A percentile compares a stretch with the other conserved stretches of the same genome.
These are phyloP conservation scores for Hirtodrosophila histrioides DNA, from an alignment of 2,888 invertebrate species.

Conservation along the genomic window DNA sequence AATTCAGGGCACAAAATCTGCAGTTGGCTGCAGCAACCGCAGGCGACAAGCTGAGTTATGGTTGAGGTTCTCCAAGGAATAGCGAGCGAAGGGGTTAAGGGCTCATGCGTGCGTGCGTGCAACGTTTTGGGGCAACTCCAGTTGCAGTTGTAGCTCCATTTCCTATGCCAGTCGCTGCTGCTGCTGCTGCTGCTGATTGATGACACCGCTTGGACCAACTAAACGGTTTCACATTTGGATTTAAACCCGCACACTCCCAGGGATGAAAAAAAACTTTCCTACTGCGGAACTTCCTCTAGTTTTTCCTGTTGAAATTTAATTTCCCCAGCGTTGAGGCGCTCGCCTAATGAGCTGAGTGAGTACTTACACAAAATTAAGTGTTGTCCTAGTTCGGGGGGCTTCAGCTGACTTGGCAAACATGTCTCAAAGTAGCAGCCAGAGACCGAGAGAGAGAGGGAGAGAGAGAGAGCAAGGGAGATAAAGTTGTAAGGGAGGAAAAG, in stretches of 20 bases:
- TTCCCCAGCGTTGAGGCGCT: constrained; percentile 36
- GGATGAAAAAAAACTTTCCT: constrained; percentile 3
- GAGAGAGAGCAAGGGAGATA: not conserved
- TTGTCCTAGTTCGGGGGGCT: constrained; percentile 73
- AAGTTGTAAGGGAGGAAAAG: not conserved
- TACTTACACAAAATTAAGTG: constrained; percentile 81
- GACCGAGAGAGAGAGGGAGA: constrained; percentile 13
- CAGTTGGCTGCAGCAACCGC: constrained; percentile 55
- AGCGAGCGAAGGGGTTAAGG: not conserved
- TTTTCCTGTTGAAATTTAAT: constrained; percentile 46
- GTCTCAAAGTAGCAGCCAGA: constrained; percentile 52
- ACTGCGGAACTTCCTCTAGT: constrained; percentile 19
- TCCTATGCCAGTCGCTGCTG: constrained; percentile 22
- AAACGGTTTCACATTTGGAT: constrained; percentile 55
- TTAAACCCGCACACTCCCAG: constrained; percentile 19
- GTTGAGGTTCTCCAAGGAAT: not conserved
- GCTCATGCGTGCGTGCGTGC: constrained; percentile 23
- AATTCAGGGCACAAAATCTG: constrained; percentile 53
- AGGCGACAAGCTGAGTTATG: constrained; percentile 62
- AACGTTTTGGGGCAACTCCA: constrained; percentile 10
- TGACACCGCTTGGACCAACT: constrained; percentile 64
- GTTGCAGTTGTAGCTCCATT: constrained; percentile 13
- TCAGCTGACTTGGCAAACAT: constrained; percentile 76
- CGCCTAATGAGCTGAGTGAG: constrained; percentile 79
- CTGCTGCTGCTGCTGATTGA: constrained; percentile 59